Percentiles rank a stretch among this genome's conserved stretches.
Evolutionary conservation across 2,797 vertebrate species (phyloP).

Genomic region (Sebastes goodei): DNA sequence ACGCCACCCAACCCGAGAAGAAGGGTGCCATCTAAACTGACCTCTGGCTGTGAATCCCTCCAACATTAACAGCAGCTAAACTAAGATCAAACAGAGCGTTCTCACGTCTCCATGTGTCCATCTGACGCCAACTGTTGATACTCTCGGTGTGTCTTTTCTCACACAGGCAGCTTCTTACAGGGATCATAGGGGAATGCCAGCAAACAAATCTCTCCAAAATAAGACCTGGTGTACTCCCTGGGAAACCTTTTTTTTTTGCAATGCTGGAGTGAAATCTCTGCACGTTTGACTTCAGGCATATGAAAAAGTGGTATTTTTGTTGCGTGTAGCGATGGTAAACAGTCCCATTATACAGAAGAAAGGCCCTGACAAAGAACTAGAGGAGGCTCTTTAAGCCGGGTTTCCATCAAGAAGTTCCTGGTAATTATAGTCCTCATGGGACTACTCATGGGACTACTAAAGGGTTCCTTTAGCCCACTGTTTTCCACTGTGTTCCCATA

Average conservation of each 20-base stretch:
- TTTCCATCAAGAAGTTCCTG: too few relatives aligned
- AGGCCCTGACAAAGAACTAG: not conserved
- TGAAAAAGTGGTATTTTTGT: not conserved
- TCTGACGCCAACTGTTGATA: not conserved
- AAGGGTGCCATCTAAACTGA: not conserved
- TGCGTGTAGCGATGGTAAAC: not conserved
- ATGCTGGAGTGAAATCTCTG: not conserved
- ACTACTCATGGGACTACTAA: too few relatives aligned
- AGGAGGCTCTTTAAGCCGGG: not conserved
- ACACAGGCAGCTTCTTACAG: not conserved
- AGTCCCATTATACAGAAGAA: not conserved
- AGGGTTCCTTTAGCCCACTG: too few relatives aligned
- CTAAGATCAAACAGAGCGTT: conserved; percentile 28
- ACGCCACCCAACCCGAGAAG: not conserved
- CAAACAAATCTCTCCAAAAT: too few relatives aligned
- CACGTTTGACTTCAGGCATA: not conserved
- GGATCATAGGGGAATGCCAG: not conserved
- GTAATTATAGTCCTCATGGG: too few relatives aligned
- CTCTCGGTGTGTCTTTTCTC: not conserved
- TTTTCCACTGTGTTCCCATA: too few relatives aligned
- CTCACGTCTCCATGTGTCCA: not conserved
- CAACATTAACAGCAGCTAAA: conserved; percentile 30
- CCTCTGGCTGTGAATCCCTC: not conserved
- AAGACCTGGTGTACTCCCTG: not conserved
- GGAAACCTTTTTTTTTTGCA: not conserved